A percentile compares a stretch with the other conserved stretches of the same genome.
These are phyloP conservation scores for Reinhardtius hippoglossoides DNA, from an alignment of 2,113 vertebrate genomes.

Conservation along the genomic window DNA sequence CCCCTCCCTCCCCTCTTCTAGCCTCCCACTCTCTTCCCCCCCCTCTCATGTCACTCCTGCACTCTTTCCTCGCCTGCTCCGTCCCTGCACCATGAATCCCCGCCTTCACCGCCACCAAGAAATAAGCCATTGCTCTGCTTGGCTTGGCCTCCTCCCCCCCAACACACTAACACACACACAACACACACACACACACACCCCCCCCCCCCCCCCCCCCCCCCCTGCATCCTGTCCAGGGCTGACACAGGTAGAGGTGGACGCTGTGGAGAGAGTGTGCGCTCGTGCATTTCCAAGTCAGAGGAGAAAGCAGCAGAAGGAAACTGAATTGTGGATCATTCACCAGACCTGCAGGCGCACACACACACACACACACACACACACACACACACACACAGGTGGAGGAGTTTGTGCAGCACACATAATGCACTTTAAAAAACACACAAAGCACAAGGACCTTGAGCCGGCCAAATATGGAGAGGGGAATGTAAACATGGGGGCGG, in stretches of 20 bases:
- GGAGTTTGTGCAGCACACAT: conserved; percentile 27
- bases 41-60: conserved; percentile 54
- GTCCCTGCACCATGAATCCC: conserved; percentile 58
- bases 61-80: conserved; percentile 36
- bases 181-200: neutral
- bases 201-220: neutral
- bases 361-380: conserved; percentile 5
- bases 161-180: neutral
- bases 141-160: conserved; percentile 2
- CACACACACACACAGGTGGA: conserved; percentile 40
- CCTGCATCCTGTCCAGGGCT: conserved; percentile 59
- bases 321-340: conserved; percentile 65
- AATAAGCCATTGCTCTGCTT: conserved; percentile 34
- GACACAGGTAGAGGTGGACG: conserved; percentile 63
- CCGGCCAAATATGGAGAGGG: conserved; percentile 81
- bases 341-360: conserved; percentile 10
- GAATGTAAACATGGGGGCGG: conserved; percentile 88
- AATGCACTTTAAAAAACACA: conserved; percentile 23
- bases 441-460: conserved; percentile 71
- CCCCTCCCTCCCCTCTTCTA: conserved; percentile 15
- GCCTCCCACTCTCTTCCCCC: conserved; percentile 32
- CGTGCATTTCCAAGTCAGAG: conserved; percentile 49
- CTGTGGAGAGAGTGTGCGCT: conserved; percentile 49
- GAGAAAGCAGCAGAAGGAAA: conserved; percentile 30
- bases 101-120: conserved; percentile 55